A percentile compares a stretch with the other conserved stretches of the same genome.
Conservation (phyloP, 2,113 vertebrate genomes). For the Nibea albiflora region DNA sequence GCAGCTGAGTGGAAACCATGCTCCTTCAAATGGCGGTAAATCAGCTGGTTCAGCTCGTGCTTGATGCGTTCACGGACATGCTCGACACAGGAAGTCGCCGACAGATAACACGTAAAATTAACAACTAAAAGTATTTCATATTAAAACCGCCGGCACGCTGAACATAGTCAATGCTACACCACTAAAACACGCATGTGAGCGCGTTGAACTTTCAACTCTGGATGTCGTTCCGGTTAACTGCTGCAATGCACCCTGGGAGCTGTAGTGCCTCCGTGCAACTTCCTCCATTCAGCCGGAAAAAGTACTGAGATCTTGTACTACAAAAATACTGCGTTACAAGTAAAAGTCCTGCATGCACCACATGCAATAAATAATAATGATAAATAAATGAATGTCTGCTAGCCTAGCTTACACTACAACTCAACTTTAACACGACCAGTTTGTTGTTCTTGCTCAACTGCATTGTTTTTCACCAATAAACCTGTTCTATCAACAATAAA, state of each 20-base stretch:
- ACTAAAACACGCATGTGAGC: constrained; percentile 50
- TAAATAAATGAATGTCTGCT: no score
- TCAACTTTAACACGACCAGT: no score
- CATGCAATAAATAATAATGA: no score
- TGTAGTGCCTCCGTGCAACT: constrained; percentile 55
- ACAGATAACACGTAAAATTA: constrained; percentile 1
- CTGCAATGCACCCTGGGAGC: constrained; percentile 75
- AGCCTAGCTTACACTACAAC: no score
- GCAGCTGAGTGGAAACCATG: constrained; percentile 82
- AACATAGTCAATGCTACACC: not conserved
- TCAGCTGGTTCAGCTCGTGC: constrained; percentile 72
- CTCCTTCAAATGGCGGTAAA: constrained; percentile 81
- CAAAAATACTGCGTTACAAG: not conserved
- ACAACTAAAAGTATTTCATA: not conserved
- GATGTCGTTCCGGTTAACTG: constrained; percentile 31
- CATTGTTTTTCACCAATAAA: no score
- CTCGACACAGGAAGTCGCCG: not conserved
- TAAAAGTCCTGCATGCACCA: not conserved
- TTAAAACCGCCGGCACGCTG: constrained; percentile 25
- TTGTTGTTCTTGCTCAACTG: no score
- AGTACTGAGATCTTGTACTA: not conserved
- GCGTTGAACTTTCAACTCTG: constrained; percentile 65
- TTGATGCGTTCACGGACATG: constrained; percentile 76
- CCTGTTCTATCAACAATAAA: no score
- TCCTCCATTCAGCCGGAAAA: no score